Conservation (phyloP, 2,797 vertebrate genomes). For the Acropternis orthonyx region DNA sequence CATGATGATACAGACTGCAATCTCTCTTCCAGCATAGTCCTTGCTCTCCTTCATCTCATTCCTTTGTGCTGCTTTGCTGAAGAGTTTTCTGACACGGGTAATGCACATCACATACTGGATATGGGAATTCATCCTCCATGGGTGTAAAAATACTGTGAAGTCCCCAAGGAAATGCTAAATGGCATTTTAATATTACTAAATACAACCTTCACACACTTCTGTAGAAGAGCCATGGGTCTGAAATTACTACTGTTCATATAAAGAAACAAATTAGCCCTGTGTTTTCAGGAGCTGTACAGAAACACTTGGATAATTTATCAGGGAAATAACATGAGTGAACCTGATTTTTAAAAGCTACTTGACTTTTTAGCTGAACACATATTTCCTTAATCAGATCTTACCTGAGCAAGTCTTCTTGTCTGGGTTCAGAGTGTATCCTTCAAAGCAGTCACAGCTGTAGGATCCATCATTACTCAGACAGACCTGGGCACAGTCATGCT, state of each 20-base stretch:
- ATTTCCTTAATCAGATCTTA: constrained; percentile 63
- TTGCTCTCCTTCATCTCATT: not conserved
- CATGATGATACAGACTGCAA: not conserved
- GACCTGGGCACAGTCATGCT: constrained; percentile 85
- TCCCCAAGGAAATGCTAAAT: not conserved
- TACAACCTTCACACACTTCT: not conserved
- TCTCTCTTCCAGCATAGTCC: not conserved
- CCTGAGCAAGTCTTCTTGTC: constrained; percentile 87
- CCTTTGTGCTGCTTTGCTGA: not conserved
- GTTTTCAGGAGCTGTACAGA: not conserved
- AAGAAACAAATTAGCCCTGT: not conserved
- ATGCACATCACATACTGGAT: not conserved
- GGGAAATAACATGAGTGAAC: not conserved
- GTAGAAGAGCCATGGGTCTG: not conserved
- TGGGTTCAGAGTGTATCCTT: constrained; percentile 82
- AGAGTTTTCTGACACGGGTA: not conserved
- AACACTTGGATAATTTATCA: not conserved
- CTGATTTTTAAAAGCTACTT: not conserved
- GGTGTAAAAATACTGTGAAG: not conserved
- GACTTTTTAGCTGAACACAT: not conserved
- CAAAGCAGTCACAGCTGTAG: constrained; percentile 82
- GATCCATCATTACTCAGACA: constrained; percentile 80
- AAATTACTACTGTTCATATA: not conserved
- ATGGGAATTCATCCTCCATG: not conserved
- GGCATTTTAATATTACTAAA: not conserved